Percentiles rank a stretch among this genome's conserved stretches.
These are phyloP conservation scores for Cephus rjabovi DNA, from an alignment of 2,888 invertebrate genomes.

Conservation along the genomic window DNA sequence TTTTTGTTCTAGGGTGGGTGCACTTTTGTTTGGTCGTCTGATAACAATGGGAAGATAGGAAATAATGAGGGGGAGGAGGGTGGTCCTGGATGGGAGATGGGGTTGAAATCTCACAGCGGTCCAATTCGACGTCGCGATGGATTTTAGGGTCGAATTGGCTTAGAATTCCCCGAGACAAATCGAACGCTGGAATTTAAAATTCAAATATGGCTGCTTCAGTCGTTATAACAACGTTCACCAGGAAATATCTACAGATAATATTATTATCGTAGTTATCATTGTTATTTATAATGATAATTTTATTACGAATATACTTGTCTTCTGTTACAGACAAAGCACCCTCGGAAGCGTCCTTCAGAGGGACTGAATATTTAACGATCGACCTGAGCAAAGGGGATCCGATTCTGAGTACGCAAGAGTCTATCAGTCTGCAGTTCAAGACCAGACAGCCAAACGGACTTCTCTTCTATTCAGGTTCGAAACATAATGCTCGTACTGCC, in stretches of 20 bases:
- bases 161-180: too few relatives aligned
- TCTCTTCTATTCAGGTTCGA: constrained; percentile 90
- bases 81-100: background rate
- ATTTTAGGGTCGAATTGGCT: too few relatives aligned
- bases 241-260: too few relatives aligned
- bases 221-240: too few relatives aligned
- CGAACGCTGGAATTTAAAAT: too few relatives aligned
- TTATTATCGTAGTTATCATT: too few relatives aligned
- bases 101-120: background rate
- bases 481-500: background rate
- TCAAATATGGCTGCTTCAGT: too few relatives aligned
- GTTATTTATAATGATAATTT: background rate
- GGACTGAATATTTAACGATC: constrained; percentile 91
- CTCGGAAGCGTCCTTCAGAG: constrained; percentile 93
- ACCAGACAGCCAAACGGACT: constrained; percentile 91
- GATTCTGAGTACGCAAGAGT: constrained; percentile 90
- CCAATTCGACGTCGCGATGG: background rate
- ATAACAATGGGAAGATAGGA: constrained; percentile 57
- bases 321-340: constrained; percentile 87
- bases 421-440: constrained; percentile 91
- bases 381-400: constrained; percentile 90
- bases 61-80: constrained; percentile 41
- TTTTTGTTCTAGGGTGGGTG: constrained; percentile 39
- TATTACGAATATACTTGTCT: constrained; percentile 16
- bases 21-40: constrained; percentile 56